Evolutionary conservation across 92 coral and sea anemone genomes (phyloP).

Genomic region (Bergia puertoricense): DNA sequence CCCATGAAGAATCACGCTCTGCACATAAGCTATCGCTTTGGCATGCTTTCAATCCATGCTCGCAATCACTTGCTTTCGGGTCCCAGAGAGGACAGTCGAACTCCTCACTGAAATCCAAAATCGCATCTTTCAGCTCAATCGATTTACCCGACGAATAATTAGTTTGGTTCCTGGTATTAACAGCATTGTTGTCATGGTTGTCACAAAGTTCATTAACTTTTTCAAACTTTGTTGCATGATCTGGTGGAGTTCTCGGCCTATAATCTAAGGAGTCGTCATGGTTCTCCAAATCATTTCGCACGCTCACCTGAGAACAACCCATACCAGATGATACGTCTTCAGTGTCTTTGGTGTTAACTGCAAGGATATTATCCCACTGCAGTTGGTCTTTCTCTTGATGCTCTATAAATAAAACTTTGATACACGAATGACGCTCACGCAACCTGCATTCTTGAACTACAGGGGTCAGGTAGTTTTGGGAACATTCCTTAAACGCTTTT

Average conservation of each 20-base stretch:
- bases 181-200: not conserved
- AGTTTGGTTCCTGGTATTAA: not conserved
- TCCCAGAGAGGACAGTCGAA: not conserved
- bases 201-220: slow-evolving; percentile 27
- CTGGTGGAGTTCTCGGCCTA: not conserved
- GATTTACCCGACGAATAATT: slow-evolving; percentile 1
- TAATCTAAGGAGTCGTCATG: not conserved
- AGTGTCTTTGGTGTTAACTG: not conserved
- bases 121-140: not conserved
- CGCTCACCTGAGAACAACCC: slow-evolving; percentile 28
- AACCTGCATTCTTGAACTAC: slow-evolving; percentile 24
- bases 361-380: not conserved
- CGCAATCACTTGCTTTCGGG: not conserved
- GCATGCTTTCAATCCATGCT: slow-evolving; percentile 18
- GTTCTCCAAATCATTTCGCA: not conserved
- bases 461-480: slow-evolving; percentile 13
- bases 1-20: slow-evolving; percentile 22
- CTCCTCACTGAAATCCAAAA: not conserved
- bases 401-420: not conserved
- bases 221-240: not conserved
- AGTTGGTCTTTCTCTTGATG: not conserved
- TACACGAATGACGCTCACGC: not conserved
- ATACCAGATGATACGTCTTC: not conserved
- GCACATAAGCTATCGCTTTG: not conserved
- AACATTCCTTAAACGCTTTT: slow-evolving; percentile 1